Conservation (phyloP, 1,140 invertebrate genomes). For the Drosophila repleta region DNA sequence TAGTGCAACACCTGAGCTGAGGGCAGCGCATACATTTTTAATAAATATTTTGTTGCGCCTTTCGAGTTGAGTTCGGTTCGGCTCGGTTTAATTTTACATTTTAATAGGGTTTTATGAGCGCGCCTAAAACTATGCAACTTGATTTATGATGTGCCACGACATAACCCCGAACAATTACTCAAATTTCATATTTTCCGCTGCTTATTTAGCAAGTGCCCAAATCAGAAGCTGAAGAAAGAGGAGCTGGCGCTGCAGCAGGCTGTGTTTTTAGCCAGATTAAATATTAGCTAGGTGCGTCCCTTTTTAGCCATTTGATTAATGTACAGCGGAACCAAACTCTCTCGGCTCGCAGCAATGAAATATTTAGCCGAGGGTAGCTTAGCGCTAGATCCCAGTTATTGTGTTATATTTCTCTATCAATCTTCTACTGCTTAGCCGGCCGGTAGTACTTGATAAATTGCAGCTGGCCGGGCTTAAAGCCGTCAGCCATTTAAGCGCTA, state of each 20-base stretch:
- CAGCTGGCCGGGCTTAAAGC: neutral
- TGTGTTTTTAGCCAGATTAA: conserved; percentile 75
- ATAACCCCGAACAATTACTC: conserved; percentile 78
- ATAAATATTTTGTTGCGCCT: conserved; percentile 36
- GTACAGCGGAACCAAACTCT: conserved; percentile 28
- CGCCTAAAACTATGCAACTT: conserved; percentile 78
- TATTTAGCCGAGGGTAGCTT: neutral
- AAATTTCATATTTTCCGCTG: conserved; percentile 72
- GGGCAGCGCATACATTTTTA: conserved; percentile 61
- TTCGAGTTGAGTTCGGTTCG: neutral
- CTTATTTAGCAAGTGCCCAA: conserved; percentile 34
- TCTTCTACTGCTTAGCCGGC: neutral
- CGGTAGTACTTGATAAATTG: conserved; percentile 1
- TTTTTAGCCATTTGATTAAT: conserved; percentile 71
- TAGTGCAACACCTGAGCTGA: conserved; percentile 35
- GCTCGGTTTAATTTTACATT: conserved; percentile 73
- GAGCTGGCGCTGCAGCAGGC: conserved; percentile 8
- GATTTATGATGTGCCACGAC: conserved; percentile 71
- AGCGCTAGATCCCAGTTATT: neutral
- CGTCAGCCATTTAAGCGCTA: neutral
- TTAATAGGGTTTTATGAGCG: conserved; percentile 67
- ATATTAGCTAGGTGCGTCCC: conserved; percentile 57
- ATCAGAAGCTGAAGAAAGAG: conserved; percentile 12
- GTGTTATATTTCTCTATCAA: conserved; percentile 3
- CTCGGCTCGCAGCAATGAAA: neutral